Evolutionary conservation across 37 sponge, comb jelly and placozoan species (phyloP), one percentile per base, ranked within the genome.

Genomic region (Hormiphora californensis): DNA sequence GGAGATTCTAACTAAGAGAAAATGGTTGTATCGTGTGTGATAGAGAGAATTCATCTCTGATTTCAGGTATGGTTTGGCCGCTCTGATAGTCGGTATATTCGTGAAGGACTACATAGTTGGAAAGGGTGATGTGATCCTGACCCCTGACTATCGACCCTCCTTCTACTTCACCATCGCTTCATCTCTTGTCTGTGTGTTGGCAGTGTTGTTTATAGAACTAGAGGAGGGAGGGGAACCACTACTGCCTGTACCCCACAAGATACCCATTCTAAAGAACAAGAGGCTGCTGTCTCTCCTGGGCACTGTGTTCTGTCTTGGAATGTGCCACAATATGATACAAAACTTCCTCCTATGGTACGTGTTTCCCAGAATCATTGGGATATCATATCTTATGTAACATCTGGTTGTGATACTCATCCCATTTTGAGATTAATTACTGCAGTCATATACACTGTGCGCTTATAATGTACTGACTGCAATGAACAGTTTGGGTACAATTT

Each of bases 111-210:
- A 65, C 67, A 33, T 65, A 21, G 30, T 33, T 17, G 28, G 30
- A 1, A 33, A 65, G 9, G 32, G 38, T 7, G 67, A 65, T 19
- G 67, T 65, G 8, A 65, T 65, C 67, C 37, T 65, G 35, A 65
- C 67, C 37, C 67, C 67, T 4, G 67, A 65, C 67, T 65, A 65
- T 38, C 67, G 67, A 33, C 67, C 67, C 3, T 3, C 67, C 33
- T 65, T 65, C 37, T 65, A 65, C 67, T 65, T 65, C 67, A 65
- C 67, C 37, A 65, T 65, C 21, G 67, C 67, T 17, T 65, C 67
- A 35, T 65, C 67, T 17, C 67, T 65, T 35, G 67, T 65, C 36
- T 28, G 67, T 17, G 67, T 65, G 17, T 8, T 65, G 67, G 67
- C 67, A 32, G 67, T 65, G 11, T 19, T 33, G 38, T 65, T 65